Evolutionary conservation across 2,113 vertebrate genomes (phyloP).

Genomic region (Tetraodon nigroviridis): DNA sequence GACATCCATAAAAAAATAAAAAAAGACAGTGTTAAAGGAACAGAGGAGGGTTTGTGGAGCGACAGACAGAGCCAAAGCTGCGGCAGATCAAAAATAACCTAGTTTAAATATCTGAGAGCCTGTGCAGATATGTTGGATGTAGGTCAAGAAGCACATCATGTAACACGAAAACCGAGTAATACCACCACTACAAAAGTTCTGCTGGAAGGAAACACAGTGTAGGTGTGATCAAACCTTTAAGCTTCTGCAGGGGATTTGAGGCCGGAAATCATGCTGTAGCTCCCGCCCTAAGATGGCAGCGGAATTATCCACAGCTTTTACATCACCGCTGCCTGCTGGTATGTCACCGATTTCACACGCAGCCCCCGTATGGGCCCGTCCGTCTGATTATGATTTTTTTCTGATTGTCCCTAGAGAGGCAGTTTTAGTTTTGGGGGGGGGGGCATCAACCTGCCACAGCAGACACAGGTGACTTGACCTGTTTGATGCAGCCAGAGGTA

Average conservation of each 20-base stretch:
- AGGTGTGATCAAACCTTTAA: slow-evolving; percentile 43
- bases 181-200: slow-evolving; percentile 17
- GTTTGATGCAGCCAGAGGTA: slow-evolving; percentile 44
- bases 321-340: slow-evolving; percentile 22
- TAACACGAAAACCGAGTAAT: slow-evolving; percentile 21
- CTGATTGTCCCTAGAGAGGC: slow-evolving; percentile 35
- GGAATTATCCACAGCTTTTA: slow-evolving; percentile 26
- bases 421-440: slow-evolving; percentile 3
- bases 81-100: slow-evolving; percentile 23
- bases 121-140: slow-evolving; percentile 18
- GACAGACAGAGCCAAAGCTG: slow-evolving; percentile 12
- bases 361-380: slow-evolving; percentile 7
- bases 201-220: slow-evolving; percentile 17
- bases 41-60: neutral
- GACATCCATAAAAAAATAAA: slow-evolving; percentile 42
- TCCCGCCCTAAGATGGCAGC: slow-evolving; percentile 19
- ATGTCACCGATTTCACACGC: slow-evolving; percentile 37
- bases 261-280: slow-evolving; percentile 8
- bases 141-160: slow-evolving; percentile 19
- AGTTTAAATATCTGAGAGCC: slow-evolving; percentile 24
- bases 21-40: slow-evolving; percentile 20
- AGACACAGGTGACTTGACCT: slow-evolving; percentile 51
- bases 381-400: slow-evolving; percentile 28
- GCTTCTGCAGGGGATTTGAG: slow-evolving; percentile 30
- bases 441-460: slow-evolving; percentile 30